A percentile compares a stretch with the other conserved stretches of the same genome.
These are phyloP conservation scores for Zaprionus vittiger DNA, from an alignment of 1,140 invertebrate species.

Conservation along the genomic window DNA sequence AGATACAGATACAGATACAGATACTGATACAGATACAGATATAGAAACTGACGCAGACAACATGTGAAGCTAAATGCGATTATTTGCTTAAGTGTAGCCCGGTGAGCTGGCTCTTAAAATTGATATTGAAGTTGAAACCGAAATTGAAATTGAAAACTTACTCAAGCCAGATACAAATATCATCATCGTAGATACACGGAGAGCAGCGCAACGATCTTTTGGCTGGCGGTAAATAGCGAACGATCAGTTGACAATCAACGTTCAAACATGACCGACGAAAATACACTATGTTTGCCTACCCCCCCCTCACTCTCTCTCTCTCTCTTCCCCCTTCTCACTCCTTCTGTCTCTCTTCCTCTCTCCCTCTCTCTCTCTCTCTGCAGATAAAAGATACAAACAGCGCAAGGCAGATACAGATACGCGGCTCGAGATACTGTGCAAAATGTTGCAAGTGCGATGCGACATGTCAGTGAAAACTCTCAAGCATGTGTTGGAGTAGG, in stretches of 20 bases:
- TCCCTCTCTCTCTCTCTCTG: slow-evolving; percentile 48
- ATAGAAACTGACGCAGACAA: slow-evolving; percentile 47
- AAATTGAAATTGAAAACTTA: slow-evolving; percentile 78
- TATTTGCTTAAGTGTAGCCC: slow-evolving; percentile 79
- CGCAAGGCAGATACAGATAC: slow-evolving; percentile 28
- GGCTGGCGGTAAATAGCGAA: slow-evolving; percentile 51
- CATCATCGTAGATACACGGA: slow-evolving; percentile 11
- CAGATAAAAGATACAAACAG: slow-evolving; percentile 63
- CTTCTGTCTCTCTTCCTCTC: neutral
- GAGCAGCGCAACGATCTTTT: slow-evolving; percentile 16
- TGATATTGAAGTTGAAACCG: slow-evolving; percentile 77
- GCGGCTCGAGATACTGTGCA: slow-evolving; percentile 13
- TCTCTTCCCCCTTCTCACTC: neutral
- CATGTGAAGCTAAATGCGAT: slow-evolving; percentile 58
- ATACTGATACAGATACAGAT: slow-evolving; percentile 53
- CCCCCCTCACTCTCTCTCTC: neutral
- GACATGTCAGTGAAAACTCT: neutral
- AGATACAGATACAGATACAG: slow-evolving; percentile 14
- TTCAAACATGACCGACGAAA: slow-evolving; percentile 70
- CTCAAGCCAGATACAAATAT: slow-evolving; percentile 1
- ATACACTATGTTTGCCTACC: slow-evolving; percentile 33
- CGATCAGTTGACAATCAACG: slow-evolving; percentile 79
- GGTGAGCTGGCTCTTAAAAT: slow-evolving; percentile 29
- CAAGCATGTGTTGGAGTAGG: neutral
- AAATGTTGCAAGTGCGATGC: slow-evolving; percentile 8